Evolutionary conservation across 2,888 invertebrate species (phyloP).

Genomic region (Deilephila porcellus): DNA sequence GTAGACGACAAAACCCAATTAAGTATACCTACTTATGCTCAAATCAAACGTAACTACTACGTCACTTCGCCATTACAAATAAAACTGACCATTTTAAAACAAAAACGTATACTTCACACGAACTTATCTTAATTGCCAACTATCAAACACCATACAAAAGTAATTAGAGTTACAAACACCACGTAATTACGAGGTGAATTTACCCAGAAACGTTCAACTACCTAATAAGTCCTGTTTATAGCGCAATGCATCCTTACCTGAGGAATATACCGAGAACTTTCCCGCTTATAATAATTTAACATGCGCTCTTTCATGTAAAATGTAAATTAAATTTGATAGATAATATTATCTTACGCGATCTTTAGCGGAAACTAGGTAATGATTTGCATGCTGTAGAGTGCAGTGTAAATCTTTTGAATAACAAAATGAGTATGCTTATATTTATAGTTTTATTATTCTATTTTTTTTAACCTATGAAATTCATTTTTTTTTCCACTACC

Average conservation of each 20-base stretch:
- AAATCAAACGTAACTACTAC: background rate
- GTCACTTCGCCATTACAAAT: background rate
- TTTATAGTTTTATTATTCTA: too few species aligned
- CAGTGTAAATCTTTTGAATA: background rate
- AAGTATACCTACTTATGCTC: background rate
- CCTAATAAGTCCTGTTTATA: slow-evolving; percentile 70
- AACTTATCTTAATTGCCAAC: background rate
- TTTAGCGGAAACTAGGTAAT: background rate
- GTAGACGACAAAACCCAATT: too few species aligned
- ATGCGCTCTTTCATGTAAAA: background rate
- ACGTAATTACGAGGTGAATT: slow-evolving; percentile 50
- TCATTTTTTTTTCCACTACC: too few species aligned
- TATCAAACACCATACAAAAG: slow-evolving; percentile 2
- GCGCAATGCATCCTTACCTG: slow-evolving; percentile 61
- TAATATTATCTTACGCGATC: slow-evolving; percentile 5
- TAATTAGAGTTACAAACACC: slow-evolving; percentile 29
- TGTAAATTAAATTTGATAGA: slow-evolving; percentile 5
- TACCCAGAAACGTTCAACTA: slow-evolving; percentile 56
- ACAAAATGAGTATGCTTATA: background rate
- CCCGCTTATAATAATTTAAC: background rate
- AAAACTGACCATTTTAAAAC: background rate
- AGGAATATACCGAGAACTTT: slow-evolving; percentile 17
- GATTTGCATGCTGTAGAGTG: background rate
- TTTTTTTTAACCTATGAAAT: too few species aligned
- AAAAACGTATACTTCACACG: background rate